Base-by-base conservation (phyloP, 2,888 invertebrate species). In the Pseudeuparius sepicola region DNA sequence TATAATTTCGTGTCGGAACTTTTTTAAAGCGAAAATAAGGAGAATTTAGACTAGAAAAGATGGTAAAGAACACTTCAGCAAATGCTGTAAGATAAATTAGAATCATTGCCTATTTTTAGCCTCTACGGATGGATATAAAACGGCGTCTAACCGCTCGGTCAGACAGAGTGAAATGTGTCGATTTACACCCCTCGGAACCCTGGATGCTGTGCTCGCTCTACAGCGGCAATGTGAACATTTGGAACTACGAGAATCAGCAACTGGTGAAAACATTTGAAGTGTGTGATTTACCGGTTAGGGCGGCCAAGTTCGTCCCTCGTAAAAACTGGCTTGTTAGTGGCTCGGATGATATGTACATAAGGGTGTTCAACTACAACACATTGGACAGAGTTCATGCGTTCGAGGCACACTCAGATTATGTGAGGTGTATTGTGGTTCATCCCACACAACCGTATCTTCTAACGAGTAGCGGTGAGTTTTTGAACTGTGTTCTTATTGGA, bases 321-420 rank as follows among this genome's bases (percentile, higher is more conserved):
- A 99, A 99, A 61, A 97, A 96, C 65, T 98, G 98, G 98, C 81
- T 98, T 30, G 79, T 98, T 30, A 90, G 94, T 2, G 98, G 98
- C 11, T 97, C 97, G 0, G 94, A 90, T 68, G 89, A 89, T 60
- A 89, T 89, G 84, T 85, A 86, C 60, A 82, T 98, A 14, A 73
- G 97, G 42, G 84, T 97, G 16, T 97, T 90, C 64, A 99, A 99
- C 65, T 99, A 98, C 65, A 98, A 99, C 63, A 98, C 98, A 0
- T 63, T 97, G 47, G 98, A 99, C 60, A 70, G 93, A 48, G 85
- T 93, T 3, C 93, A 97, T 57, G 76, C 88, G 3, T 96, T 88
- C 61, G 98, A 99, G 61, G 98, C 98, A 1, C 98, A 99, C 63
- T 93, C 96, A 2, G 98, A 98, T 65, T 98, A 99, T 62, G 81